Evolutionary conservation across 2,113 vertebrate species (phyloP).

Genomic region (Myotis lucifugus): DNA sequence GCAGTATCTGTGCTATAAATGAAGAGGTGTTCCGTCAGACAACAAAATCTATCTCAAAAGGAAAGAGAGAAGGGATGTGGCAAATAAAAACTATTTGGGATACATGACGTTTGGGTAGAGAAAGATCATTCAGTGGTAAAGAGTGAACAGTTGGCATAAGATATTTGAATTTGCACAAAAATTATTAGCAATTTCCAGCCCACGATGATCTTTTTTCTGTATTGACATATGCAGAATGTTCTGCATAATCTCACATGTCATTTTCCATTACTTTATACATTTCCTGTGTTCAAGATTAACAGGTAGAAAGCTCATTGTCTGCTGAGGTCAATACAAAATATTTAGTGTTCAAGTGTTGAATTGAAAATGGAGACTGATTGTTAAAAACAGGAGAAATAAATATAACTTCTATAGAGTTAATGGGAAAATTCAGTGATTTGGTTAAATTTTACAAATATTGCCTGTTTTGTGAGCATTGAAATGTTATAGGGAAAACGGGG

Average conservation of each 20-base stretch:
- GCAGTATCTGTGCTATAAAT: fast-evolving
- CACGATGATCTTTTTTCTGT: neutral
- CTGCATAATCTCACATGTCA: neutral
- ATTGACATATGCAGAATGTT: neutral
- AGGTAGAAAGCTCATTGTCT: neutral
- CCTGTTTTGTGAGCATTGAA: neutral
- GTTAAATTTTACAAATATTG: neutral
- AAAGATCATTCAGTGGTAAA: neutral
- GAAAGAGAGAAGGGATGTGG: neutral
- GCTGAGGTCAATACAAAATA: neutral
- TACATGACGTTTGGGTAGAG: neutral
- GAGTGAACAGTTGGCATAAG: neutral
- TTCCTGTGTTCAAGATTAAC: neutral
- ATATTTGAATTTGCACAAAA: neutral
- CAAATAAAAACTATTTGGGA: neutral
- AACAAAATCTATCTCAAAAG: neutral
- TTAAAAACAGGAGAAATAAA: neutral
- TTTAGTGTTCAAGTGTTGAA: neutral
- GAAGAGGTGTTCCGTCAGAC: neutral
- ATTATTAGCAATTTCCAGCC: neutral
- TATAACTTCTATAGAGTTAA: neutral
- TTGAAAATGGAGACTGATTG: neutral
- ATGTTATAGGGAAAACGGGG: neutral
- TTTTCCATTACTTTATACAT: neutral
- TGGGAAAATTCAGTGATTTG: neutral